Base-by-base conservation (phyloP, 2,888 invertebrate genomes). In the Congeria kusceri region DNA sequence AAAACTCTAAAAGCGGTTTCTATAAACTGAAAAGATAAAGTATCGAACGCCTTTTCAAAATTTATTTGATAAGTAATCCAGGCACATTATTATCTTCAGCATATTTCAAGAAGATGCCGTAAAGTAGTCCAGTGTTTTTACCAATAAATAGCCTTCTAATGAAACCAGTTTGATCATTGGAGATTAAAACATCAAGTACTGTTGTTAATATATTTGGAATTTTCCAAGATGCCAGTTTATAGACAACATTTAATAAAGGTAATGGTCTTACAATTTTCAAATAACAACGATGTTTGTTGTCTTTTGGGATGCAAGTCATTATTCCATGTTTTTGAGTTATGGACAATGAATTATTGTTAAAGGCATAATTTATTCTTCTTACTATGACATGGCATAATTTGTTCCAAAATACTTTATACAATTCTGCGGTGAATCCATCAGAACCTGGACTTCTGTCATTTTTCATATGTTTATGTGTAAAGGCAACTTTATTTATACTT, bases 21-120 rank as follows among this genome's bases (percentile, higher is more conserved):
- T 39, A 69, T 73, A 61, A 77, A 77, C 15, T 23, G 23, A 65
- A 71, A 76, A 23, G 71, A 58, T 0, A 73, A 28, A 44, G 74
- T 72, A 32, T 75, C 73, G 57, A 77, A 70, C n/a, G 77, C 77
- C 18, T 71, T 67, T 47, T 70, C 77, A 68, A 77, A 81, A 66
- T 81, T 70, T 47, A 77, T 28, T 5, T 44, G 11, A 79, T 15
- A 13, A 71, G 9, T 28, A 76, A 49, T 15, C 65, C 72, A 9
- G 72, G 76, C 0, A 77, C 28, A 9, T 80, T 20, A 25, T 69
- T 11, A 5, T 64, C 29, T 66, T 76, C 63, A 32, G 77, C 74
- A 15, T 73, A 57, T 13, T 32, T 11, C 44, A 78, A 39, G 4
- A 4, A 39, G 4, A 4, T 46, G 32, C 77, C 81, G 71, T 75